Evolutionary conservation across 1,140 invertebrate species (phyloP).

Genomic region (Lasioglossum baleicum): DNA sequence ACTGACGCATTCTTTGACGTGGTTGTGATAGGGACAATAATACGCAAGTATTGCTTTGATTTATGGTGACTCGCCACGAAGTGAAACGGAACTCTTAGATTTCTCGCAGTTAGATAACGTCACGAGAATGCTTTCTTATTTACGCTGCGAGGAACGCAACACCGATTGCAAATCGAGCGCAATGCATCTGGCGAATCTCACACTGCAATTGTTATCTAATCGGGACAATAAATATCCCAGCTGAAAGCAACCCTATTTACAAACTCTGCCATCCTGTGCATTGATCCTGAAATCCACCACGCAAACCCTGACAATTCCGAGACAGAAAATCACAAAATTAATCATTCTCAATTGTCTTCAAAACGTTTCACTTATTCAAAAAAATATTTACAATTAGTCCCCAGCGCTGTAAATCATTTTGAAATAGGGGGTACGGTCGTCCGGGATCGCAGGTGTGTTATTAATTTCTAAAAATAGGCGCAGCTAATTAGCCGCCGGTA

Average conservation of each 20-base stretch:
- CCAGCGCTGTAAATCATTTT: too few species aligned
- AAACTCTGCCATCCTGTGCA: background rate
- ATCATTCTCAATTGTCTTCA: too few species aligned
- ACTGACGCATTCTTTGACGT: background rate
- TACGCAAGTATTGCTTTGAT: slow-evolving; percentile 18
- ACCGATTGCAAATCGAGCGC: slow-evolving; percentile 21
- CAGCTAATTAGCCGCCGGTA: too few species aligned
- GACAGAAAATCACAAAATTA: too few species aligned
- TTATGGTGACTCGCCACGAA: slow-evolving; percentile 31
- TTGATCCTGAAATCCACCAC: background rate
- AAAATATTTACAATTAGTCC: too few species aligned
- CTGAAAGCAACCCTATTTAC: background rate
- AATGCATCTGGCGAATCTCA: slow-evolving; percentile 7
- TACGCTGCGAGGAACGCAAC: slow-evolving; percentile 22
- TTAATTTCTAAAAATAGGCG: too few species aligned
- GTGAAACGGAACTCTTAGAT: slow-evolving; percentile 46
- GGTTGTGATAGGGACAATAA: background rate
- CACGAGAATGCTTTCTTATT: slow-evolving; percentile 42
- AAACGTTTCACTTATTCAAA: too few species aligned
- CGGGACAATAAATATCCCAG: background rate
- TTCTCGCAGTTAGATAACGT: slow-evolving; percentile 49
- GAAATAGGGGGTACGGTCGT: too few species aligned
- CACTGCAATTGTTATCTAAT: background rate
- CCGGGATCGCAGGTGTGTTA: too few species aligned
- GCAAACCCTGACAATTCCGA: too few species aligned